Percentiles rank a stretch among this genome's conserved stretches.
Conservation (phyloP, 2,113 vertebrate species). For the Columba livia region DNA sequence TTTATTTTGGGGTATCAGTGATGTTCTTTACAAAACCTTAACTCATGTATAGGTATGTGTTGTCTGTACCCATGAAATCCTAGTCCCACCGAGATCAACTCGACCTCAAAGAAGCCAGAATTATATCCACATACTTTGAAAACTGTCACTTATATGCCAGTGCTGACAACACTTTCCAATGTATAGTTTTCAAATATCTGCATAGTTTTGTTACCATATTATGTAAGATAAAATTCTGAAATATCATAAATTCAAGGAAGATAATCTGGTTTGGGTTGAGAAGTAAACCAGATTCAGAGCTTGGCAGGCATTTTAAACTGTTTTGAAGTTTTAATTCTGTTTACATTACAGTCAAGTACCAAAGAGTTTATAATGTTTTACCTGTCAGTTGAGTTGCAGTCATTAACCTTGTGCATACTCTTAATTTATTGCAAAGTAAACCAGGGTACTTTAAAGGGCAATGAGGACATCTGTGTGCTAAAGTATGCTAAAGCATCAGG, state of each 20-base stretch:
- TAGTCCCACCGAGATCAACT: neutral
- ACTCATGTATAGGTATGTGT: neutral
- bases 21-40: neutral
- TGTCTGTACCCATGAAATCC: neutral
- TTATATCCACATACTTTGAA: neutral
- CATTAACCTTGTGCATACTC: neutral
- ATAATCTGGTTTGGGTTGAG: neutral
- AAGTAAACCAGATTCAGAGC: neutral
- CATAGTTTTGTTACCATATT: neutral
- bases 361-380: neutral
- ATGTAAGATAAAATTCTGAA: neutral
- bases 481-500: neutral
- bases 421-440: neutral
- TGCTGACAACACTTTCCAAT: neutral
- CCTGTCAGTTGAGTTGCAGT: neutral
- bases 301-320: neutral
- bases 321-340: neutral
- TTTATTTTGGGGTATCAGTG: neutral
- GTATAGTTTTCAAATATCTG: neutral
- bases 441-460: neutral
- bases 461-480: neutral
- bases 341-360: neutral
- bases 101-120: neutral
- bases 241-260: neutral
- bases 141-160: neutral